Evolutionary conservation across 2,888 invertebrate species (phyloP).

Genomic region (Limnephilus rhombicus): DNA sequence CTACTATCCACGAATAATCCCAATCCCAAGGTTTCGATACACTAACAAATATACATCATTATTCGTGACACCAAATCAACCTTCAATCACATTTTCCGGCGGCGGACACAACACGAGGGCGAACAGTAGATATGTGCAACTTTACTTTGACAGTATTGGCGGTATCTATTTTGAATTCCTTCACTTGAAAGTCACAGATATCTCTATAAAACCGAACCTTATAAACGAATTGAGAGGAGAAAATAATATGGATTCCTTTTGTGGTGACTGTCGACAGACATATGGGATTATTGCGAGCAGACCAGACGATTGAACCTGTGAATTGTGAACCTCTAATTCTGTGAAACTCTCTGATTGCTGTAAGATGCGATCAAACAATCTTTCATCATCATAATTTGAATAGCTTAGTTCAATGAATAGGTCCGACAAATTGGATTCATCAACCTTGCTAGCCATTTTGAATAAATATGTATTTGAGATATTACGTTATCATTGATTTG

Average conservation of each 20-base stretch:
- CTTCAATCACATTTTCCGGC: background rate
- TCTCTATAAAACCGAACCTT: conserved; percentile 18
- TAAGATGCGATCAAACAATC: conserved; percentile 17
- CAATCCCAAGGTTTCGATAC: background rate
- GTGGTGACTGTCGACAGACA: conserved; percentile 10
- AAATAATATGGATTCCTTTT: conserved; percentile 9
- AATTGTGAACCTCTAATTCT: background rate
- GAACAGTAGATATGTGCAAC: background rate
- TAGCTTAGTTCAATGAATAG: background rate
- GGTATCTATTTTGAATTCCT: background rate
- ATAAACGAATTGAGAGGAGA: conserved; percentile 2
- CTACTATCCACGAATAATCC: background rate
- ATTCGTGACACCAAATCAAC: background rate
- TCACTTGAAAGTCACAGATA: background rate
- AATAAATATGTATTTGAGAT: background rate
- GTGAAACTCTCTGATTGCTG: background rate
- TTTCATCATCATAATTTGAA: conserved; percentile 3
- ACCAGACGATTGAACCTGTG: conserved; percentile 17
- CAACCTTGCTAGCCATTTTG: background rate
- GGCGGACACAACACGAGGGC: background rate
- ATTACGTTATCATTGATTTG: background rate
- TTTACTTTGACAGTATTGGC: background rate
- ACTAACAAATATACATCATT: background rate
- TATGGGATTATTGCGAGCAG: conserved; percentile 28
- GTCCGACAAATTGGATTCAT: background rate